Evolutionary conservation across 2,113 vertebrate genomes (phyloP).

Genomic region (Halcyon malimbica): DNA sequence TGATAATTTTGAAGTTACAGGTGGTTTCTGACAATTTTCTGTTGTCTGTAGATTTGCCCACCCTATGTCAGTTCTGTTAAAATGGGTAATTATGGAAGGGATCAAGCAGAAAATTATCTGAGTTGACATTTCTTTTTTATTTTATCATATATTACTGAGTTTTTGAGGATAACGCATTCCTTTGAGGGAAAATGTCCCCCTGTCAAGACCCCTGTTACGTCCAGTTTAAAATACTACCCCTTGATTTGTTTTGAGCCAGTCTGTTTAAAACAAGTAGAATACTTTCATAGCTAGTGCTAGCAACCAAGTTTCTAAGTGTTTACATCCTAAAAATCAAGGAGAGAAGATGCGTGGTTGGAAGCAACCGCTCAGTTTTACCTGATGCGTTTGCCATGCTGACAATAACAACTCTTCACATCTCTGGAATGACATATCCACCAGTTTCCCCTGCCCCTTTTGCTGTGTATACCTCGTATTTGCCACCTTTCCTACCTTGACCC

Average conservation of each 20-base stretch:
- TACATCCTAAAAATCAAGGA: background rate
- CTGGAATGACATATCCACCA: background rate
- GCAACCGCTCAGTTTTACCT: conserved; percentile 8
- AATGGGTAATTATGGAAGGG: background rate
- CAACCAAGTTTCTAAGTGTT: background rate
- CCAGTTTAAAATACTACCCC: background rate
- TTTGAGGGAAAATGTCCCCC: background rate
- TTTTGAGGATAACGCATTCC: background rate
- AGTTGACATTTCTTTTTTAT: background rate
- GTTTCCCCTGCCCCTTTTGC: background rate
- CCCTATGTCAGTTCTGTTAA: background rate
- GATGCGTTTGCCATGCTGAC: background rate
- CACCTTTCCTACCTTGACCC: background rate
- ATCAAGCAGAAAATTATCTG: background rate
- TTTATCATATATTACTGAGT: background rate
- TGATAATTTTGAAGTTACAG: background rate
- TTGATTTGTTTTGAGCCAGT: background rate
- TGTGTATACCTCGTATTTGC: background rate
- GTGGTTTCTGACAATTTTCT: background rate
- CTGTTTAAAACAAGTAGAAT: background rate
- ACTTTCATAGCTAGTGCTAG: background rate
- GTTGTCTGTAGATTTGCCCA: background rate
- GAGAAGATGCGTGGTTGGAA: background rate
- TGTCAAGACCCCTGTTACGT: background rate
- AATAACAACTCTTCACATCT: background rate